Conservation (phyloP, 1,140 invertebrate genomes). For the Drosophila murphyi region DNA sequence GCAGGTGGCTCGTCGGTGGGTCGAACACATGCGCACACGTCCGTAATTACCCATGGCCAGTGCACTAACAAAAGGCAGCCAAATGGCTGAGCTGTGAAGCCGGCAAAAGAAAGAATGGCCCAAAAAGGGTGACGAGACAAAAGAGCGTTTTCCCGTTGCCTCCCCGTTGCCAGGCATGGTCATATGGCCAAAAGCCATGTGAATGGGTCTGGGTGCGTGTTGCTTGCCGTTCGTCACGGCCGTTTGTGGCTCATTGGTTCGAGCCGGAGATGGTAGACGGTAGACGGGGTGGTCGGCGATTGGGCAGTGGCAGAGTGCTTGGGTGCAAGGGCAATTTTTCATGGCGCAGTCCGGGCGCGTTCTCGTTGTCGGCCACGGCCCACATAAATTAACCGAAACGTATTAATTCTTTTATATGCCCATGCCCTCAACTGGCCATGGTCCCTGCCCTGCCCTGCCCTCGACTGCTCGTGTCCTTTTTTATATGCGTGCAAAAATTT, state of each 20-base stretch:
- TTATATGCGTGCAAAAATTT: conserved; percentile 82
- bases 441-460: conserved; percentile 7
- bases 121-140: conserved; percentile 76
- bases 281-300: too few species aligned
- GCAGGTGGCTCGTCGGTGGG: conserved; percentile 22
- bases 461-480: conserved; percentile 29
- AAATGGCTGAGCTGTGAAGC: conserved; percentile 18
- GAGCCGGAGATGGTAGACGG: background rate
- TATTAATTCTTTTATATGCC: conserved; percentile 78
- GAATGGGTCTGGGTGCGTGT: conserved; percentile 32
- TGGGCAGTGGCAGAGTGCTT: background rate
- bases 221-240: conserved; percentile 65
- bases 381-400: conserved; percentile 81
- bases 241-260: conserved; percentile 80
- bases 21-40: conserved; percentile 47
- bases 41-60: conserved; percentile 64
- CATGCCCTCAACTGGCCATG: background rate
- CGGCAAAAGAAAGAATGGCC: conserved; percentile 9
- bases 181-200: conserved; percentile 23
- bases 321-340: conserved; percentile 67
- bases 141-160: conserved; percentile 35
- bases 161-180: conserved; percentile 28
- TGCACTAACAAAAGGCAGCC: conserved; percentile 53
- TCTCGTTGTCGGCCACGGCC: conserved; percentile 24
- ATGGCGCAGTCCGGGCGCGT: conserved; percentile 15